These are phyloP conservation scores for Spisula solida DNA, from an alignment of 2,888 invertebrate genomes.

Conservation along the genomic window DNA sequence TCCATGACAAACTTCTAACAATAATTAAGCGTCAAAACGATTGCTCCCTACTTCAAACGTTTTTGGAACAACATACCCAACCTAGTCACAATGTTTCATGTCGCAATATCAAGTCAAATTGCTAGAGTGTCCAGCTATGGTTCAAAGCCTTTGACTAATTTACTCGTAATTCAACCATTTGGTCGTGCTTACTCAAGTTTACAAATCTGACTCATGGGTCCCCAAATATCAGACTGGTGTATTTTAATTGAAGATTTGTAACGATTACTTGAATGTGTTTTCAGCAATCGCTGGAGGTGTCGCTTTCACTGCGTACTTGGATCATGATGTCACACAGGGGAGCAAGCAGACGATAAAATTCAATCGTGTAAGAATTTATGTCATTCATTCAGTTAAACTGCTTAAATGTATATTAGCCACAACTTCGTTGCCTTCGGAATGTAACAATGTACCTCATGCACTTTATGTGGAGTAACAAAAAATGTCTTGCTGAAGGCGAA, in stretches of 20 bases:
- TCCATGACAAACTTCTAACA: too few species aligned
- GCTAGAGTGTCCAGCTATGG: neutral
- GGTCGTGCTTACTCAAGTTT: neutral
- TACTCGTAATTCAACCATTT: neutral
- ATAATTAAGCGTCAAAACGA: too few species aligned
- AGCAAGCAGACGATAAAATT: neutral
- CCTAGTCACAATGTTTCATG: neutral
- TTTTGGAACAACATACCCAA: neutral
- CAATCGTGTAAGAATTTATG: too few species aligned
- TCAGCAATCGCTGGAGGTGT: neutral
- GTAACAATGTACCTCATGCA: too few species aligned
- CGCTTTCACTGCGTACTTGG: neutral
- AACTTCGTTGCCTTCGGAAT: too few species aligned
- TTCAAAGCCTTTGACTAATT: neutral
- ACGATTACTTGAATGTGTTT: neutral
- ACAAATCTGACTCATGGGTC: neutral
- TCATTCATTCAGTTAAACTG: too few species aligned
- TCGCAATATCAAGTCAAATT: neutral
- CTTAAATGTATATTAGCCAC: too few species aligned
- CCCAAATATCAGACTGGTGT: neutral
- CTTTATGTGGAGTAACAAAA: too few species aligned
- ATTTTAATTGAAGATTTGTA: neutral
- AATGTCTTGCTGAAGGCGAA: too few species aligned
- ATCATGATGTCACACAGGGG: neutral
- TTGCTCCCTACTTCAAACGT: too few species aligned